These are phyloP conservation scores for Heliconius ismenius DNA, from an alignment of 2,888 invertebrate genomes.

Conservation along the genomic window DNA sequence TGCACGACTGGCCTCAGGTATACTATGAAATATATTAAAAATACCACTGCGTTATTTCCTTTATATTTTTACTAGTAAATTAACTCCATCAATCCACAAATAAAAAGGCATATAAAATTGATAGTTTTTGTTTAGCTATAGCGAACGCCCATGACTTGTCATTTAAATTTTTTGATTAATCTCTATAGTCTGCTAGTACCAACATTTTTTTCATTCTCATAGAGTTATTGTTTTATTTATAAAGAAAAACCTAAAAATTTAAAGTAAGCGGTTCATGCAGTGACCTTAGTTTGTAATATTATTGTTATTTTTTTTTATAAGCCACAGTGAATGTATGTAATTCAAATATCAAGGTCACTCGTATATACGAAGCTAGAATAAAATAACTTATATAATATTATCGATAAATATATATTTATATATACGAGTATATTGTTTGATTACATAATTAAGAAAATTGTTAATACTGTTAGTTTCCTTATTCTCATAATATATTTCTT, in stretches of 20 bases:
- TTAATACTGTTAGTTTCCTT: neutral
- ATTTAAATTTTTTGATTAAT: neutral
- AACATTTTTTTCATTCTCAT: neutral
- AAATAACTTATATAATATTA: neutral
- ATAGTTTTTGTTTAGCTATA: neutral
- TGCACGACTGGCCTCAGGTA: no score
- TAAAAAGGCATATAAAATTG: neutral
- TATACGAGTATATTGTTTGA: no score
- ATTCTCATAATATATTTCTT: neutral
- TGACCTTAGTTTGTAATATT: constrained; percentile 12
- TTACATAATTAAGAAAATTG: no score
- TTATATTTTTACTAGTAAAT: neutral
- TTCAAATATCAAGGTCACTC: constrained; percentile 12
- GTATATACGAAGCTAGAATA: neutral
- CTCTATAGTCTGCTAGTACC: neutral
- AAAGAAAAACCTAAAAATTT: neutral
- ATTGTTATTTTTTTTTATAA: constrained; percentile 6
- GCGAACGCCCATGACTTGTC: neutral
- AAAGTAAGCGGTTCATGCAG: constrained; percentile 6
- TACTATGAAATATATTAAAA: neutral
- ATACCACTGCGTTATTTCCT: neutral
- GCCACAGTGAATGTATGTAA: constrained; percentile 18
- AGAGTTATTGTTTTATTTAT: constrained; percentile 3
- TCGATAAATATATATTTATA: no score
- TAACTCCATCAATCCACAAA: neutral